Conservation (phyloP, 2,888 invertebrate species). For the Cephus pulcher region DNA sequence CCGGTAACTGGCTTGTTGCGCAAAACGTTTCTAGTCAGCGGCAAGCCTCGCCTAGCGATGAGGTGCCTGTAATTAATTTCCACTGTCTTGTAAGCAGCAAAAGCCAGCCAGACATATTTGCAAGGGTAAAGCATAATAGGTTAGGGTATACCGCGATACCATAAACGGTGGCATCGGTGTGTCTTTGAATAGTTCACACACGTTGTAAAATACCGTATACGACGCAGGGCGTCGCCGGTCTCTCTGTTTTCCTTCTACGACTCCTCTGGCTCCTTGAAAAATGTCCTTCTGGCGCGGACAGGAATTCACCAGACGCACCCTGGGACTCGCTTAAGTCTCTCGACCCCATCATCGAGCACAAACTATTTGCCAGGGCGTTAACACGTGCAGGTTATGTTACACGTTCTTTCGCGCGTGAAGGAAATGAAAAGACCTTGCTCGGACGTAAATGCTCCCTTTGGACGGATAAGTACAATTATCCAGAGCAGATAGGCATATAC, state of each 20-base stretch:
- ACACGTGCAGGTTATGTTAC: not conserved
- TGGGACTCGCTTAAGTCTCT: not conserved
- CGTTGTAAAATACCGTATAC: not conserved
- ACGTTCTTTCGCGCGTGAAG: not conserved
- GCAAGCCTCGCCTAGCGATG: slow-evolving; percentile 9
- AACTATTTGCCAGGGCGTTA: not conserved
- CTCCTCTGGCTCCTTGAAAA: not conserved
- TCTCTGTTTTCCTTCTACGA: not conserved
- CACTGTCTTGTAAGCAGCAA: slow-evolving; percentile 3
- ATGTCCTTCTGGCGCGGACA: not conserved
- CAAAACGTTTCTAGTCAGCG: slow-evolving; percentile 6
- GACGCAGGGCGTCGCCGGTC: not conserved
- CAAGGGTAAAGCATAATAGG: not conserved
- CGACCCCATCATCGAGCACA: not conserved
- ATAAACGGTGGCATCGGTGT: not conserved
- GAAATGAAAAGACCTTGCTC: not conserved
- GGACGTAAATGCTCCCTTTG: not conserved
- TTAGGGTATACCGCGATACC: not conserved
- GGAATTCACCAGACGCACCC: not conserved
- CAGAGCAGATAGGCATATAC: slow-evolving; percentile 22
- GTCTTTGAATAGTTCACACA: not conserved
- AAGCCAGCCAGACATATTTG: slow-evolving; percentile 1
- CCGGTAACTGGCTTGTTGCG: slow-evolving; percentile 4
- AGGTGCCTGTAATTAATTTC: slow-evolving; percentile 7
- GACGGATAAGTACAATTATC: slow-evolving; percentile 27